Evolutionary conservation across 1,140 invertebrate species (phyloP).

Genomic region (Aricia agestis): DNA sequence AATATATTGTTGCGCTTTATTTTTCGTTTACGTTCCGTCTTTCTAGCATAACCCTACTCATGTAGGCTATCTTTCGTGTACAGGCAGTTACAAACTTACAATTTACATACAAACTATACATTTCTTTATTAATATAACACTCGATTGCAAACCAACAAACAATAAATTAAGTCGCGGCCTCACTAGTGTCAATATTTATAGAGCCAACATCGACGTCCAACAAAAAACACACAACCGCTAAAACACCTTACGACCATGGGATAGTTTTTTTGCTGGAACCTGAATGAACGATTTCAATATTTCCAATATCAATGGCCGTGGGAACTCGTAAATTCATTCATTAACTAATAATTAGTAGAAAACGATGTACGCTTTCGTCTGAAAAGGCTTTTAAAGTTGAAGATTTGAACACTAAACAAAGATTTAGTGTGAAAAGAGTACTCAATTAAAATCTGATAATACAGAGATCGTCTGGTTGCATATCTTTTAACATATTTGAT

Average conservation of each 20-base stretch:
- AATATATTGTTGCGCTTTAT: too few species aligned
- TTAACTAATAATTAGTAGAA: not conserved
- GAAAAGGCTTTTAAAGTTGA: too few species aligned
- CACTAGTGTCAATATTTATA: constrained; percentile 19
- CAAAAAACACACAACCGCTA: constrained; percentile 20
- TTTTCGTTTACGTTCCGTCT: too few species aligned
- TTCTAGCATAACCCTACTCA: too few species aligned
- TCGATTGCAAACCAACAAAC: constrained; percentile 9
- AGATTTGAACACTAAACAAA: too few species aligned
- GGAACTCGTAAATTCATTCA: not conserved
- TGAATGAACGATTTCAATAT: not conserved
- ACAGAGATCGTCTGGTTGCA: too few species aligned
- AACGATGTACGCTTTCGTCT: not conserved
- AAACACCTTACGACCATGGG: not conserved
- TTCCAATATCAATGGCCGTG: not conserved
- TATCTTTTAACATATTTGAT: too few species aligned
- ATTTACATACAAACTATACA: too few species aligned
- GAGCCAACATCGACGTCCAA: constrained; percentile 5
- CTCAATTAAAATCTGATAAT: too few species aligned
- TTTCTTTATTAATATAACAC: not conserved
- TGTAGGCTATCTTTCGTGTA: too few species aligned
- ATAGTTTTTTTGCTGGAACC: constrained; percentile 9
- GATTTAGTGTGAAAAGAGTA: too few species aligned
- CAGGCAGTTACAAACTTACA: too few species aligned
- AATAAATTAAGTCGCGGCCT: not conserved